phyloP scores from a whole-genome alignment of 2,797 vertebrate species.

The Gymnodraco acuticeps region DNA sequence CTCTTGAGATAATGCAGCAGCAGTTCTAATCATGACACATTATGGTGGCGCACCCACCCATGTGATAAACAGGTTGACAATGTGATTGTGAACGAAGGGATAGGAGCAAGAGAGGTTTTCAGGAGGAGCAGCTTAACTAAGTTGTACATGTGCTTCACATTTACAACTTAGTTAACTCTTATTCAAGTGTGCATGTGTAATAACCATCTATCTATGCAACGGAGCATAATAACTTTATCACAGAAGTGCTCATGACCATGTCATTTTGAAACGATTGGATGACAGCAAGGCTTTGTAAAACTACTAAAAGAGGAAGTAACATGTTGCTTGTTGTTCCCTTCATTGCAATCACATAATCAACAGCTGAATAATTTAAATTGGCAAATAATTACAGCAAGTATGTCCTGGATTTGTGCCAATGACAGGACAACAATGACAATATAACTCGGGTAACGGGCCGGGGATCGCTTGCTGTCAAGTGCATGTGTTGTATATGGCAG shows the following conservation, averaged over 20 bases:
- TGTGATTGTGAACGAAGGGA: not conserved
- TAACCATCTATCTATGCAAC: not conserved
- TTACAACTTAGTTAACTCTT: not conserved
- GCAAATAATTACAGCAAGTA: not conserved
- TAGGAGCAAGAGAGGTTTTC: too few species aligned
- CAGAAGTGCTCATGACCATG: not conserved
- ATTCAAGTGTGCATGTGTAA: not conserved
- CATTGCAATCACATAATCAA: not conserved
- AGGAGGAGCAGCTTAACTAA: too few species aligned
- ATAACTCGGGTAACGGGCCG: not conserved
- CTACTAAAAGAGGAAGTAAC: not conserved
- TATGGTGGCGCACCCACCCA: not conserved
- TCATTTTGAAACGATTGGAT: not conserved
- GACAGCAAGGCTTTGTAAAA: not conserved
- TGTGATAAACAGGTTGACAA: not conserved
- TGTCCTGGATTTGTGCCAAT: not conserved
- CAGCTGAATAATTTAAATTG: not conserved
- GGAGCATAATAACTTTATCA: slow-evolving; percentile 1
- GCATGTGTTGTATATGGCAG: slow-evolving; percentile 59
- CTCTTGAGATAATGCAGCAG: slow-evolving; percentile 19
- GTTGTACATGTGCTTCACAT: not conserved
- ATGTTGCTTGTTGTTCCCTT: not conserved
- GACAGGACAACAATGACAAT: slow-evolving; percentile 10
- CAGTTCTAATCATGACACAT: slow-evolving; percentile 4
- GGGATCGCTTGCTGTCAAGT: slow-evolving; percentile 60